Conservation (phyloP, 2,113 vertebrate genomes). For the Rhadina sibilatrix region DNA sequence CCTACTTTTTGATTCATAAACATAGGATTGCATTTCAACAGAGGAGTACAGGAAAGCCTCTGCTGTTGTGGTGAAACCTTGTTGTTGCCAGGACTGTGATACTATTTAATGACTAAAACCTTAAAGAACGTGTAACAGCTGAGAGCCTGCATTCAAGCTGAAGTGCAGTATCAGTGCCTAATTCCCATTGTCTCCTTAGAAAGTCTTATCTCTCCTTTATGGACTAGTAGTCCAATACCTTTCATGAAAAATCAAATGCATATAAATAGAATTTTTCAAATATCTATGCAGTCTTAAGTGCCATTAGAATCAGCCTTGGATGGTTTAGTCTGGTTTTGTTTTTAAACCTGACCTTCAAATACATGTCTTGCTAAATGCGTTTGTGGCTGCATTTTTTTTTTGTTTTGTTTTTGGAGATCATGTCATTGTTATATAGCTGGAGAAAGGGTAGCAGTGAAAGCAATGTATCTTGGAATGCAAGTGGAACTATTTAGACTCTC, state of each 20-base stretch:
- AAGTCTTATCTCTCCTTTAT: not conserved
- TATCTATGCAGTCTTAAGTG: not conserved
- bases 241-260: not conserved
- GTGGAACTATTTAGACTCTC: not conserved
- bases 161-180: not conserved
- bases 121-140: not conserved
- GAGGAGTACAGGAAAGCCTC: not conserved
- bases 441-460: not conserved
- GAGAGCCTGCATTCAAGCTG: not conserved
- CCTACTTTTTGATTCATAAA: not conserved
- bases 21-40: not conserved
- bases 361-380: not conserved
- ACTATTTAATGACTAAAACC: not conserved
- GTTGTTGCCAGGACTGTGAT: not conserved
- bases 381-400: not conserved
- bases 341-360: constrained; percentile 25
- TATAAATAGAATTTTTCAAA: not conserved
- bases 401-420: not conserved
- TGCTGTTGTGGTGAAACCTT: not conserved
- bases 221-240: not conserved
- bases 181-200: not conserved
- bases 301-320: not conserved
- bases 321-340: not conserved
- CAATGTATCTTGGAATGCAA: not conserved
- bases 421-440: not conserved